Conservation (phyloP, 2,888 invertebrate species). For the Rotaria socialis region DNA sequence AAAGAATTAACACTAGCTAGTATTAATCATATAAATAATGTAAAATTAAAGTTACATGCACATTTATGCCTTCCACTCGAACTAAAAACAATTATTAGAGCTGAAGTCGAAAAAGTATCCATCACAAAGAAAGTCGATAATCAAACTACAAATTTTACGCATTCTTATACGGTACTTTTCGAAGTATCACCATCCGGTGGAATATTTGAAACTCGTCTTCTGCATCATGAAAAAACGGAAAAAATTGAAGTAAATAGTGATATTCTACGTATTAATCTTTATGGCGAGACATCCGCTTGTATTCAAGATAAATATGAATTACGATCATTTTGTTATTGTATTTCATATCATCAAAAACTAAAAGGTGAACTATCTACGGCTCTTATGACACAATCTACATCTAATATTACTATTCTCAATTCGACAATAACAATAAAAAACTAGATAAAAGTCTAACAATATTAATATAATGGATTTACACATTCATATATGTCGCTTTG, state of each 20-base stretch:
- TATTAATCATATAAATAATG: conserved; percentile 39
- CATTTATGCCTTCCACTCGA: conserved; percentile 40
- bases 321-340: conserved; percentile 42
- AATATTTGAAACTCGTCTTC: background rate
- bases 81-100: conserved; percentile 36
- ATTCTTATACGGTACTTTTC: conserved; percentile 28
- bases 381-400: background rate
- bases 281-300: conserved; percentile 41
- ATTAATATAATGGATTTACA: no score
- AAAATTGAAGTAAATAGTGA: conserved; percentile 13
- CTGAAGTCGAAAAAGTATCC: conserved; percentile 30
- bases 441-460: background rate
- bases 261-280: conserved; percentile 39
- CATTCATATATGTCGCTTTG: background rate
- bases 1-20: conserved; percentile 14
- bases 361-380: background rate
- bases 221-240: background rate
- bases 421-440: background rate
- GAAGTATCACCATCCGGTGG: background rate
- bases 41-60: conserved; percentile 38
- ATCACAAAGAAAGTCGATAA: background rate
- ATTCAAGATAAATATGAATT: conserved; percentile 40
- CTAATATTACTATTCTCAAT: background rate
- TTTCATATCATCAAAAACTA: conserved; percentile 33
- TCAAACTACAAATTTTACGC: conserved; percentile 30